Base-by-base conservation (phyloP, 2,113 vertebrate genomes). In the Bubalus kerabau region DNA sequence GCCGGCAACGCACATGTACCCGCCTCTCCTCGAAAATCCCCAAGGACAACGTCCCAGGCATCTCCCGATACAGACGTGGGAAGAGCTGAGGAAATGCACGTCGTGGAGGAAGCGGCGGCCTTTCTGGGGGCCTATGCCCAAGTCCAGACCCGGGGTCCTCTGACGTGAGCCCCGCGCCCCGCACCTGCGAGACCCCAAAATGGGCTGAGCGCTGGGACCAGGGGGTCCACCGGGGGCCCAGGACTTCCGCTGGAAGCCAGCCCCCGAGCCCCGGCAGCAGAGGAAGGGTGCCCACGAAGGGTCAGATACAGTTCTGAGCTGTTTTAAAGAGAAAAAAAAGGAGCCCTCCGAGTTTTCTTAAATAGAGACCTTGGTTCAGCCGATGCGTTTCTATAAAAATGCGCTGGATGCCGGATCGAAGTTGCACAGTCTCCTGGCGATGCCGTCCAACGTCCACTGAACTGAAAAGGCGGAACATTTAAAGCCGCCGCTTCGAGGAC, bases 351-450 rank as follows among this genome's bases (percentile, higher is more conserved):
- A 59, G 56, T 28, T 30, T 32, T 56, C 87, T 62, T 54, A 28
- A 71, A 32, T 1, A 46, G 60, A 43, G 26, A 8, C 56, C 89
- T 30, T 48, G 64, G 48, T 5, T 71, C 94, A 12, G 46, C 94
- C 26, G 1, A 54, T 54, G 46, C 54, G 30, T 71, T 62, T 62
- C 88, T 62, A 59, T 56, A 88, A 95, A 90, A 93, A 92, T 19
- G 87, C 64, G 56, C 54, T 7, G 4, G 24, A 54, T 24, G 54
- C 87, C 30, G 13, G 84, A 24, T 36, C 21, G 36, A 87, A 76
- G 91, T 9, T 52, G 82, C 97, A 15, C 57, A 14, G 60, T 71
- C 67, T 91, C 91, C 87, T 36, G 50, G 91, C 8, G 76, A 88
- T 7, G 83, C 46, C 0, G 74, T 36, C 17, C 14, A 59, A 26